Base-by-base conservation (phyloP, 2,113 vertebrate genomes). In the Gobio gobio region DNA sequence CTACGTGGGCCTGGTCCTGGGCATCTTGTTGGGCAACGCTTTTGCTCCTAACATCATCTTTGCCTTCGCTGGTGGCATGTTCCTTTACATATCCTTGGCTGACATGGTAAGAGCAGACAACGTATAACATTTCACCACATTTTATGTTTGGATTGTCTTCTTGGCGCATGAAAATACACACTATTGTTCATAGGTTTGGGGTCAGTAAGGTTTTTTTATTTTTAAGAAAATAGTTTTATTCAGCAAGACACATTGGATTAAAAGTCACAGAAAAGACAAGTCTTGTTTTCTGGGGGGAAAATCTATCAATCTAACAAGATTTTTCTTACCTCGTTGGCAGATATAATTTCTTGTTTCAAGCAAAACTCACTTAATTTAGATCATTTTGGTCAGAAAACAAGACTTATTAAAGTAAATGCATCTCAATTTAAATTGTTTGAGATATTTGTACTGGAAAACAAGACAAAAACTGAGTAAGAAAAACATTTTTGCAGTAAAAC, bases 61-160 rank as follows among this genome's bases (percentile, higher is more conserved):
- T 87, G 97, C 96, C 3, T 81, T 99, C 5, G 97, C 98, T 0
- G 97, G 97, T 72, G 98, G 98, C 91, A 99, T 99, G 97, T 99
- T 99, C 90, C 95, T 99, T 40, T 99, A 99, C 77, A 99, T 99
- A 72, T 95, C 97, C 49, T 93, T 99, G 90, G 97, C 97, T 16
- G 98, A 99, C 85, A 99, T 99, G 97, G 98, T 99, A 91, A 97
- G 84, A 81, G 24, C 36, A 43, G 20, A 40, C n/a, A 40, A 10
- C 22, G 12, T 7, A 29, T 13, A 12, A 45, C 5, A 26, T 75
- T 66, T 66, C 1, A 64, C 3, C 26, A 36, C 16, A 70, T 40
- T 40, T 14, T 10, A 51, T 51, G 14, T 16, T 47, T 12, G 47
- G 47, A 13, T 49, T 6, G 14, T 16, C 4, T 54, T 54, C 16